phyloP scores from a whole-genome alignment of 2,113 vertebrate genomes.

The Pedetes capensis region DNA sequence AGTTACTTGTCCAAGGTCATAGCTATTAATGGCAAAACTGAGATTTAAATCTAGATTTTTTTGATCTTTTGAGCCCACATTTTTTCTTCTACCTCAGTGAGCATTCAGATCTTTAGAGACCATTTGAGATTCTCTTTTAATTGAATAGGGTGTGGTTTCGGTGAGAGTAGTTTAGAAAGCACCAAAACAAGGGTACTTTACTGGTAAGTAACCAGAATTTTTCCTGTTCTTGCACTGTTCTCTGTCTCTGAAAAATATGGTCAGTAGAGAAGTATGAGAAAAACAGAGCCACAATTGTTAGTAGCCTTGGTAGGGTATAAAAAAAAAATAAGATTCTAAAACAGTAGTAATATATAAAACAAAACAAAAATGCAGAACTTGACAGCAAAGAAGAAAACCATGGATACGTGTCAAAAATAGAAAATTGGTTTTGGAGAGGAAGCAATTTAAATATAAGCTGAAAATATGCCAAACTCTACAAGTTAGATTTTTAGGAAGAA shows the following conservation, averaged over 20 bases:
- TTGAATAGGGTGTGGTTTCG: background rate
- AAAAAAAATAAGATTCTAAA: background rate
- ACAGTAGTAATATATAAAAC: background rate
- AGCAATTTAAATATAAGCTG: background rate
- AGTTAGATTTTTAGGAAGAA: background rate
- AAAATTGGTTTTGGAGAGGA: constrained; percentile 31
- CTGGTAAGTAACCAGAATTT: background rate
- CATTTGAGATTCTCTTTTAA: background rate
- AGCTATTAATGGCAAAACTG: background rate
- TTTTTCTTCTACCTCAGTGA: background rate
- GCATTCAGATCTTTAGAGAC: background rate
- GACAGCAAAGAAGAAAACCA: background rate
- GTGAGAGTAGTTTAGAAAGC: background rate
- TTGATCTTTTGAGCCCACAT: background rate
- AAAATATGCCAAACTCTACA: background rate
- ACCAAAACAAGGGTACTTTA: background rate
- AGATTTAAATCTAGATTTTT: background rate
- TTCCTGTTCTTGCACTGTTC: background rate
- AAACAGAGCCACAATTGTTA: background rate
- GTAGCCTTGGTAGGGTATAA: background rate
- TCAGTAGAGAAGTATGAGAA: background rate
- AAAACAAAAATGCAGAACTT: background rate
- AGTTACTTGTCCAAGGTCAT: background rate
- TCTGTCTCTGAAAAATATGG: background rate
- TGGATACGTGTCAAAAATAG: background rate